Percentiles rank a stretch among this genome's conserved stretches.
Conservation (phyloP, 2,113 vertebrate genomes). For the Takifugu bimaculatus region DNA sequence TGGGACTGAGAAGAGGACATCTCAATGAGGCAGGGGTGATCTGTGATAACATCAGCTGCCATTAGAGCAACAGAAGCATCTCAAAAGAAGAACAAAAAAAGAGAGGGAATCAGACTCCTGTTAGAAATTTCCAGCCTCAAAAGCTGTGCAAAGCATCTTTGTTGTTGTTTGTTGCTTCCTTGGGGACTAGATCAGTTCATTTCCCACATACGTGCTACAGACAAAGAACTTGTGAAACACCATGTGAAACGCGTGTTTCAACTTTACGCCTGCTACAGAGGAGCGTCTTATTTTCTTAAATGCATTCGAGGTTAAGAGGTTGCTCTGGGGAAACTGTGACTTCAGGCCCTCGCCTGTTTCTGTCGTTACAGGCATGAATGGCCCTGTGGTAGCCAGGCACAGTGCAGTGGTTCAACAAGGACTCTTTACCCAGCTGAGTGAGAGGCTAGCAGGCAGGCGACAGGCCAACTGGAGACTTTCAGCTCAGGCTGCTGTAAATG, state of each 20-base stretch:
- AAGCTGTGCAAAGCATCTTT: conserved; percentile 33
- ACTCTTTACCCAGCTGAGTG: conserved; percentile 64
- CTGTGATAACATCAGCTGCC: conserved; percentile 45
- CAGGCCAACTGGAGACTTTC: conserved; percentile 58
- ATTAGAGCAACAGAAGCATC: conserved; percentile 37
- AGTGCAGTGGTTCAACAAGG: conserved; percentile 62
- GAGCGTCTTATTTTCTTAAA: conserved; percentile 32
- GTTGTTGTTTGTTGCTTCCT: conserved; percentile 51
- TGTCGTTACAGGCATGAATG: conserved; percentile 55
- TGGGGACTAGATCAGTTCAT: conserved; percentile 49
- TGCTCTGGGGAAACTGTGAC: conserved; percentile 34
- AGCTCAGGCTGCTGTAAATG: conserved; percentile 46
- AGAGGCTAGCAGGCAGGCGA: conserved; percentile 53
- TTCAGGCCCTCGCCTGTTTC: conserved; percentile 48
- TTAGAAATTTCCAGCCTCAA: conserved; percentile 36
- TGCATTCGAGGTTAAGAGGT: conserved; percentile 34
- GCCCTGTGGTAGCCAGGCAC: conserved; percentile 54
- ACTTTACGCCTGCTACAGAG: conserved; percentile 14
- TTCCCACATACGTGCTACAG: conserved; percentile 28
- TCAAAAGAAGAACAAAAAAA: background rate
- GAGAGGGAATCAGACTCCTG: conserved; percentile 15
- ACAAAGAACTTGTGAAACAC: conserved; percentile 16
- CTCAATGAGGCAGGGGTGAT: conserved; percentile 50
- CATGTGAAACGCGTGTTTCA: conserved; percentile 27
- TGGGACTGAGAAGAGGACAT: conserved; percentile 53